A percentile compares a stretch with the other conserved stretches of the same genome.
Conservation (phyloP, 1,140 invertebrate genomes). For the Diachasmimorpha longicaudata region DNA sequence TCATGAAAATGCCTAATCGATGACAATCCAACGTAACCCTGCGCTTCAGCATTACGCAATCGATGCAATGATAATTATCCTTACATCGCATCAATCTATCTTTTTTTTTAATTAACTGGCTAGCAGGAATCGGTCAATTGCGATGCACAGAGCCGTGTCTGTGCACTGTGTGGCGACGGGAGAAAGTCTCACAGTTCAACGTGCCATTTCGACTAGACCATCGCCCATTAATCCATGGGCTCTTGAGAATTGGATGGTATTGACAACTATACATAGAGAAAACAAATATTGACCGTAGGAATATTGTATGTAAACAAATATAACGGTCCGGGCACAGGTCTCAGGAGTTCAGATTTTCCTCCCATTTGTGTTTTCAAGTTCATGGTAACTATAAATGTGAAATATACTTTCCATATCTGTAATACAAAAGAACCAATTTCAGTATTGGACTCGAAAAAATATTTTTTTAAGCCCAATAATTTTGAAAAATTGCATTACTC, state of each 20-base stretch:
- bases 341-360: no score
- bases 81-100: constrained; percentile 28
- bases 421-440: no score
- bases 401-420: no score
- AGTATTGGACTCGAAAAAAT: no score
- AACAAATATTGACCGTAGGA: no score
- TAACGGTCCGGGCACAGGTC: no score
- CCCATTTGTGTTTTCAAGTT: no score
- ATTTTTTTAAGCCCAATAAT: no score
- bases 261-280: not conserved
- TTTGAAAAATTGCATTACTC: no score
- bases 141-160: constrained; percentile 27
- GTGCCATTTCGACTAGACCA: not conserved
- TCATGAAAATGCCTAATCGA: not conserved
- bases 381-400: no score
- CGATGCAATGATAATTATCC: constrained; percentile 29
- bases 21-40: not conserved
- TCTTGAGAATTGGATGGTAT: not conserved
- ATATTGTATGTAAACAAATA: no score
- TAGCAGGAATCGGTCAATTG: constrained; percentile 44
- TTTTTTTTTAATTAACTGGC: constrained; percentile 42
- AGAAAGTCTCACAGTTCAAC: constrained; percentile 28
- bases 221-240: not conserved
- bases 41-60: not conserved
- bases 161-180: not conserved